Conservation (phyloP, 2,797 vertebrate species). For the Pelobates cultripes region DNA sequence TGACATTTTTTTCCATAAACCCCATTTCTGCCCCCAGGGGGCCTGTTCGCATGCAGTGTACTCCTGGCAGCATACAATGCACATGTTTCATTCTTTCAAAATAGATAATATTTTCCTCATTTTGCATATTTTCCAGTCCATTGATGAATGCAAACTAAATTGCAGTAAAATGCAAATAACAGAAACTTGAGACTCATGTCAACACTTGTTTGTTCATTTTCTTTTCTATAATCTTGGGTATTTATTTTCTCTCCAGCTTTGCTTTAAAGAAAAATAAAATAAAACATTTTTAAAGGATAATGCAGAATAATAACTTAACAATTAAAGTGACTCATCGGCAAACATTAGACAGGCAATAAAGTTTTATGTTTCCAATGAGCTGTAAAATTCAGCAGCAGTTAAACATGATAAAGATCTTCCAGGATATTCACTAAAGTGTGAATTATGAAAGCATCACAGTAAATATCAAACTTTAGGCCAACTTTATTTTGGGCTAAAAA, state of each 20-base stretch:
- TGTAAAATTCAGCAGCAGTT: too few species aligned
- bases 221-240: slow-evolving; percentile 30
- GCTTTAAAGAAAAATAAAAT: too few species aligned
- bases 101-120: slow-evolving; percentile 25
- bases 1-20: slow-evolving; percentile 40
- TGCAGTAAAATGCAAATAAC: slow-evolving; percentile 53
- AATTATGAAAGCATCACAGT: too few species aligned
- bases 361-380: too few species aligned
- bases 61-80: neutral
- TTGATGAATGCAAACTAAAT: slow-evolving; percentile 53
- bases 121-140: slow-evolving; percentile 54
- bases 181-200: slow-evolving; percentile 38
- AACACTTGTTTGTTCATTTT: slow-evolving; percentile 42
- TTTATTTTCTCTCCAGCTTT: slow-evolving; percentile 22
- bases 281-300: too few species aligned
- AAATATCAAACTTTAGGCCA: too few species aligned
- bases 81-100: slow-evolving; percentile 43
- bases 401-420: too few species aligned
- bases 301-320: too few species aligned
- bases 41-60: slow-evolving; percentile 1
- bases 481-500: too few species aligned
- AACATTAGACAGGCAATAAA: too few species aligned
- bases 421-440: too few species aligned
- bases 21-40: slow-evolving; percentile 26
- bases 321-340: too few species aligned